Percentiles rank a stretch among this genome's conserved stretches.
Evolutionary conservation across 1,140 invertebrate genomes (phyloP).

Genomic region (Halyomorpha halys): DNA sequence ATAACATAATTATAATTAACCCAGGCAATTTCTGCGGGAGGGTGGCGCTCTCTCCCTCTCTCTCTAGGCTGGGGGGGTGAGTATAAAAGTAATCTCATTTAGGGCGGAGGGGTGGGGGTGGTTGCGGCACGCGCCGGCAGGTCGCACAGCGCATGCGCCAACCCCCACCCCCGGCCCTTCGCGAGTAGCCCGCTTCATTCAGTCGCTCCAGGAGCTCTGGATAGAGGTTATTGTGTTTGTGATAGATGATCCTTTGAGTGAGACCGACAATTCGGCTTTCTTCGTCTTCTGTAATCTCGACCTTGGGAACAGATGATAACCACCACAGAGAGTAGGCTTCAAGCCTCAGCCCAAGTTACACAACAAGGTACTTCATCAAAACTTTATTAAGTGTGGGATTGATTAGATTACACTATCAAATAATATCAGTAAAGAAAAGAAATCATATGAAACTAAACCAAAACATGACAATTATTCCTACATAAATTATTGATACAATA

Average conservation of each 20-base stretch:
- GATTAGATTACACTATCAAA: no score
- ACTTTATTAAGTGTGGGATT: no score
- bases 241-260: not conserved
- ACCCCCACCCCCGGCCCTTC: not conserved
- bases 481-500: no score
- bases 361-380: not conserved
- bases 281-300: not conserved
- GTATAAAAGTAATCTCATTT: slow-evolving; percentile 27
- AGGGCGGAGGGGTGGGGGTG: slow-evolving; percentile 16
- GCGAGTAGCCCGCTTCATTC: not conserved
- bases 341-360: not conserved
- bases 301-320: not conserved
- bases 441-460: no score
- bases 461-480: no score
- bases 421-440: no score
- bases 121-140: slow-evolving; percentile 22
- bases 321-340: not conserved
- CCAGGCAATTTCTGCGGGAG: slow-evolving; percentile 25
- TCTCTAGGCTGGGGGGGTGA: slow-evolving; percentile 5
- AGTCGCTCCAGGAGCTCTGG: not conserved
- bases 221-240: no score
- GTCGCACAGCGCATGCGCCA: slow-evolving; percentile 10
- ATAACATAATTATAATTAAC: slow-evolving; percentile 27
- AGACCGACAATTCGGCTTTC: not conserved
- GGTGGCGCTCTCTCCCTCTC: not conserved